These are phyloP conservation scores for Oryctes rhinoceros DNA, from an alignment of 1,140 invertebrate species.

Conservation along the genomic window DNA sequence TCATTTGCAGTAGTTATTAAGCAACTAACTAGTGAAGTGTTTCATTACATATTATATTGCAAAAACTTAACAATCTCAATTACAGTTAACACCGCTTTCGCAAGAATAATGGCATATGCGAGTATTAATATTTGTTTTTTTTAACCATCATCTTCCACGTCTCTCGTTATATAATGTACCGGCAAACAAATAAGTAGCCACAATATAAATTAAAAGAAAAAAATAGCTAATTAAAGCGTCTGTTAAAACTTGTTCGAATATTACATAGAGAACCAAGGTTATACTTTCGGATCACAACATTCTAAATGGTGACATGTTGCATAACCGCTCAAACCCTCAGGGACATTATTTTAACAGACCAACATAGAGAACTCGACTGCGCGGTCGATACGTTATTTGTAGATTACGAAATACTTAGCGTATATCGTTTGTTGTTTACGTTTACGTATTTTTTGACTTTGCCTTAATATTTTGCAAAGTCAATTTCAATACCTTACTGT, in stretches of 20 bases:
- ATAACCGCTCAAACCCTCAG: not conserved
- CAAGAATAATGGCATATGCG: not conserved
- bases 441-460: not conserved
- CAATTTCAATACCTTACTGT: not conserved
- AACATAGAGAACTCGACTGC: not conserved
- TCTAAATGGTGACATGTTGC: conserved; percentile 24
- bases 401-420: not conserved
- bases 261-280: conserved; percentile 20
- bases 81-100: not conserved
- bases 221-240: not conserved
- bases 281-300: conserved; percentile 29
- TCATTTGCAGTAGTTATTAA: no score
- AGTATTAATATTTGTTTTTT: no score
- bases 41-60: no score
- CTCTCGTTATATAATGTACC: not conserved
- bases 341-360: not conserved
- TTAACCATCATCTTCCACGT: not conserved
- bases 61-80: not conserved
- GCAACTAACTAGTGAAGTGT: no score
- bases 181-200: not conserved
- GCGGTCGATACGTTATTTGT: not conserved
- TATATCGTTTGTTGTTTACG: not conserved
- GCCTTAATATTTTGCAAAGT: not conserved
- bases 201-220: not conserved
- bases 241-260: conserved; percentile 35